These are phyloP conservation scores for Podabrus alpinus DNA, from an alignment of 2,888 invertebrate genomes.

Conservation along the genomic window DNA sequence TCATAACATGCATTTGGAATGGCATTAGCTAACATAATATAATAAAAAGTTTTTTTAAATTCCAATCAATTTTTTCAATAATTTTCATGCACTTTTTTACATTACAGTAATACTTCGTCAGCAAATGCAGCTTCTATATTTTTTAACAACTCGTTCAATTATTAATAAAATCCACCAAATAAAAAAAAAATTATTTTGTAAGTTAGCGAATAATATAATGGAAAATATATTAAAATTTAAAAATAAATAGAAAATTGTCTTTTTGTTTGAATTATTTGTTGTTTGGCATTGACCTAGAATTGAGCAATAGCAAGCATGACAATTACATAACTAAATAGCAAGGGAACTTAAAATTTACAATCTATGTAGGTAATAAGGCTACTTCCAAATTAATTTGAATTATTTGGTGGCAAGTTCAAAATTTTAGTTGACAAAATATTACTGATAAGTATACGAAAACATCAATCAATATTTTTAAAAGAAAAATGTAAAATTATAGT, in stretches of 20 bases:
- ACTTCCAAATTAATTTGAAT: neutral
- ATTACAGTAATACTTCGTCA: neutral
- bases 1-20: neutral
- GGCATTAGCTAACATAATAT: neutral
- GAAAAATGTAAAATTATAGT: neutral
- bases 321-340: neutral
- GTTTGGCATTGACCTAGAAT: neutral
- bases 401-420: neutral
- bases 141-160: neutral
- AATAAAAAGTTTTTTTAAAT: neutral
- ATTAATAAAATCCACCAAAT: neutral
- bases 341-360: neutral
- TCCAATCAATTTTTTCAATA: neutral
- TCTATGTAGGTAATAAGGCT: too few species aligned
- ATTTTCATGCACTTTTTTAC: neutral
- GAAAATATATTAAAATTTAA: neutral
- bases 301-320: neutral
- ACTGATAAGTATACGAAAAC: neutral
- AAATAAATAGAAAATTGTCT: neutral
- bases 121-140: neutral
- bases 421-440: neutral
- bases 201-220: neutral
- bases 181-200: neutral
- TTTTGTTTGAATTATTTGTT: neutral
- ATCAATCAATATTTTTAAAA: neutral